Evolutionary conservation across 2,888 invertebrate genomes (phyloP), one percentile per base, ranked within the genome.

Genomic region (Pseudococcus jackbeardsleyi): DNA sequence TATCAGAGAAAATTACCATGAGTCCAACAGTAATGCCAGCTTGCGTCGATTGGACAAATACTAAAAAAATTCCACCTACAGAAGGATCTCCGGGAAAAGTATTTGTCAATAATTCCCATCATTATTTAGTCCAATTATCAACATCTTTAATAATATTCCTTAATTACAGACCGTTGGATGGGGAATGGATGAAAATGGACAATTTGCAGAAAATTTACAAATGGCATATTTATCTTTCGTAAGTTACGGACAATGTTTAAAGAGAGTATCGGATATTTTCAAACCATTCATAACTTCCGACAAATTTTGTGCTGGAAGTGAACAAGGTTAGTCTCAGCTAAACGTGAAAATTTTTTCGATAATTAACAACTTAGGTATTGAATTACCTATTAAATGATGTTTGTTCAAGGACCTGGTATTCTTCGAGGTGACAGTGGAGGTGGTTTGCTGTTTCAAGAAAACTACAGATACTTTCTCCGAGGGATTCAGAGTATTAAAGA

Each of bases 241-340:
- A n/a, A 82, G 82, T 17, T 39, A 82, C 42, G 5, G 42, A 5
- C 39, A 26, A 39, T 82, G 82, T 39, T 19, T 82, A 19, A 46
- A n/a, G 2, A 3, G 1, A n/a, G 46, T 82, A 1, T 46, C 82
- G 19, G 42, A 5, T 17, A 42, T 19, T 82, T 82, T 46, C 33
- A 33, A 82, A 39, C 82, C 39, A 11, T 82, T 82, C 19, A 46
- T 82, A 6, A 39, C 42, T 3, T 19, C 82, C 17, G 82, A 46
- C 33, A 82, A 82, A 82, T 82, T 82, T 82, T 82, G 82, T 19
- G 82, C 82, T 6, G 82, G 82, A 11, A 82, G 46, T 46, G 42
- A 82, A 33, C 15, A n/a, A 82, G 82, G 82, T 82, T 17, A 15
- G 19, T 79, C 8, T 33, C 4, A 50, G 12, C 50, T 50, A 50